phyloP scores from a whole-genome alignment of 2,113 vertebrate genomes.

The Oreochromis spilurus region DNA sequence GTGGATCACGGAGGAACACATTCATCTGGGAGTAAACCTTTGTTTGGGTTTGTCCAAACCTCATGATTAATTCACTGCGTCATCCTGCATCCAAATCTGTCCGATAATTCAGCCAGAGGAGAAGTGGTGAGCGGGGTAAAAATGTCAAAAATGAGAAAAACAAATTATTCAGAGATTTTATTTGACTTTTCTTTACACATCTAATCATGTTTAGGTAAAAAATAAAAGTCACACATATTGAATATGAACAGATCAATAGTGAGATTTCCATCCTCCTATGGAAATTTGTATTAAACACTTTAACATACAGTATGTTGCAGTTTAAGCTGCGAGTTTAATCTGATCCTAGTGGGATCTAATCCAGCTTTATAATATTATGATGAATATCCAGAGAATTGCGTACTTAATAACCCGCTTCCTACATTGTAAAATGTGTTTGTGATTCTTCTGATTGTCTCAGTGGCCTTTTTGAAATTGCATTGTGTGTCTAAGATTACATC shows the following conservation, averaged over 20 bases:
- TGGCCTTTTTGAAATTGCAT: conserved; percentile 46
- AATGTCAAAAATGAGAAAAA: background rate
- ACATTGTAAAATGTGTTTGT: background rate
- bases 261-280: background rate
- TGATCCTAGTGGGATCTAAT: background rate
- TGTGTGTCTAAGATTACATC: conserved; percentile 57
- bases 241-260: background rate
- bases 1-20: background rate
- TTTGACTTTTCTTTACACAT: background rate
- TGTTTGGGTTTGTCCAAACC: background rate
- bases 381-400: background rate
- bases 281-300: background rate
- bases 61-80: background rate
- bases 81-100: background rate
- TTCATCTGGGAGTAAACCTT: background rate
- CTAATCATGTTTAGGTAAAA: background rate
- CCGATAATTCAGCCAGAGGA: background rate
- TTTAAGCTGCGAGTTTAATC: background rate
- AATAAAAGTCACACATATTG: background rate
- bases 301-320: background rate
- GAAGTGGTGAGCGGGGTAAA: background rate
- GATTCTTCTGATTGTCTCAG: conserved; percentile 11
- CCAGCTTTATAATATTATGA: background rate
- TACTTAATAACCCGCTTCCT: background rate
- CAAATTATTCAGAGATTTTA: background rate